A percentile compares a stretch with the other conserved stretches of the same genome.
These are phyloP conservation scores for Scolopax rusticola DNA, from an alignment of 2,797 vertebrate species.

Conservation along the genomic window DNA sequence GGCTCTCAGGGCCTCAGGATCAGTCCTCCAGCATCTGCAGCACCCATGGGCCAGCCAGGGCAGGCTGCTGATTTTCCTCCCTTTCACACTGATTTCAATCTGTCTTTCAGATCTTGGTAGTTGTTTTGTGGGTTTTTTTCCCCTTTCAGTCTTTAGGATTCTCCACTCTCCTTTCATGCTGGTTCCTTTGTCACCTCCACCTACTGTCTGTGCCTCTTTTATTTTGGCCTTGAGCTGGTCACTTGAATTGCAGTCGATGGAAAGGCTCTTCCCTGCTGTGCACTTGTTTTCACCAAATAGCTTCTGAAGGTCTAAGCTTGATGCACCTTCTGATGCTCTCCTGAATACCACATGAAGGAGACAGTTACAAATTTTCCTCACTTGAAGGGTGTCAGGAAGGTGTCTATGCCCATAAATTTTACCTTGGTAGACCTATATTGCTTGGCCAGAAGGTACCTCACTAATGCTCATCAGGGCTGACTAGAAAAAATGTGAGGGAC, in stretches of 20 bases:
- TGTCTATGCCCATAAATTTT: background rate
- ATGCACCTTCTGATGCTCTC: background rate
- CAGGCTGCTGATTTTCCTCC: background rate
- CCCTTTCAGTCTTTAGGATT: background rate
- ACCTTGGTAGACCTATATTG: fast-evolving
- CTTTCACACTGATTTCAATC: background rate
- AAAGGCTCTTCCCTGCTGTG: background rate
- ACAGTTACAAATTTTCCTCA: background rate
- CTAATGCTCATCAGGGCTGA: background rate
- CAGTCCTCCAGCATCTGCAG: background rate
- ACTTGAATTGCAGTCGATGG: background rate
- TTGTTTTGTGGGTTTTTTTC: background rate
- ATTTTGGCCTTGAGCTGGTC: background rate
- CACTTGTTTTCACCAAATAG: background rate
- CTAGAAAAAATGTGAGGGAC: background rate
- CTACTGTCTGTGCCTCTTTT: background rate
- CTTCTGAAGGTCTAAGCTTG: background rate
- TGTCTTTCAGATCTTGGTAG: background rate
- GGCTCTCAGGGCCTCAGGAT: background rate
- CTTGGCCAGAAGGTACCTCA: background rate
- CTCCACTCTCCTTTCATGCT: background rate
- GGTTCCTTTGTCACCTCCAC: background rate
- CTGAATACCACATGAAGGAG: background rate
- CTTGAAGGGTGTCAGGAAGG: background rate
- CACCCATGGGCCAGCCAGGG: background rate